Percentiles rank a stretch among this genome's conserved stretches.
These are phyloP conservation scores for Lycia hirtaria DNA, from an alignment of 2,888 invertebrate species.

Conservation along the genomic window DNA sequence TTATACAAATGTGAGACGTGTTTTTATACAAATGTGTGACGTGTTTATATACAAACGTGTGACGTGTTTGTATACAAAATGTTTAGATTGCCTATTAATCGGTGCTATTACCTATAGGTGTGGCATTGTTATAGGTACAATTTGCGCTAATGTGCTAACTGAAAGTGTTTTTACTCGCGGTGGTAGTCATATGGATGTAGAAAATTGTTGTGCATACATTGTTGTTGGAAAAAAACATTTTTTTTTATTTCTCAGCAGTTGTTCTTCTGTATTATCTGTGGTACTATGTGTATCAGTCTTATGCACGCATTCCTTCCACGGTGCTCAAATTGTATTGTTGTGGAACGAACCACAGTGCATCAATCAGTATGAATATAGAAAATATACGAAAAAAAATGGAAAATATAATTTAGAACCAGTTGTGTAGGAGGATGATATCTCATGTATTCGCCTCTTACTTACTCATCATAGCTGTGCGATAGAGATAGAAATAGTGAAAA, in stretches of 20 bases:
- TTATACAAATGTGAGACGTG: neutral
- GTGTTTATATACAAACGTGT: too few relatives aligned
- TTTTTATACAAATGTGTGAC: too few relatives aligned
- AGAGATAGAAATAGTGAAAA: neutral
- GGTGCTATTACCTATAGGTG: too few relatives aligned
- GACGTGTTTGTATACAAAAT: too few relatives aligned
- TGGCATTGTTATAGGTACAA: too few relatives aligned
- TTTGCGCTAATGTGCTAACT: too few relatives aligned
- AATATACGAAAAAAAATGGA: neutral
- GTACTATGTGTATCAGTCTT: slow-evolving; percentile 59
- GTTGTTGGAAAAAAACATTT: neutral
- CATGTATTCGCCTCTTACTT: neutral
- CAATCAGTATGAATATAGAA: slow-evolving; percentile 1
- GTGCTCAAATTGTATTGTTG: slow-evolving; percentile 85
- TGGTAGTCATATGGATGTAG: too few relatives aligned
- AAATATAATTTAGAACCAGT: neutral
- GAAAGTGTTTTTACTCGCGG: too few relatives aligned
- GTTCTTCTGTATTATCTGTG: neutral
- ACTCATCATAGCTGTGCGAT: neutral
- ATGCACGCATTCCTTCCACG: slow-evolving; percentile 89
- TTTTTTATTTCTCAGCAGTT: neutral
- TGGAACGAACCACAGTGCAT: slow-evolving; percentile 39
- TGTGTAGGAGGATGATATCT: neutral
- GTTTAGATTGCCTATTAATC: too few relatives aligned
- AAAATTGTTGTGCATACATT: too few relatives aligned